Conservation (phyloP, 2,797 vertebrate genomes). For the Microcaecilia unicolor region DNA sequence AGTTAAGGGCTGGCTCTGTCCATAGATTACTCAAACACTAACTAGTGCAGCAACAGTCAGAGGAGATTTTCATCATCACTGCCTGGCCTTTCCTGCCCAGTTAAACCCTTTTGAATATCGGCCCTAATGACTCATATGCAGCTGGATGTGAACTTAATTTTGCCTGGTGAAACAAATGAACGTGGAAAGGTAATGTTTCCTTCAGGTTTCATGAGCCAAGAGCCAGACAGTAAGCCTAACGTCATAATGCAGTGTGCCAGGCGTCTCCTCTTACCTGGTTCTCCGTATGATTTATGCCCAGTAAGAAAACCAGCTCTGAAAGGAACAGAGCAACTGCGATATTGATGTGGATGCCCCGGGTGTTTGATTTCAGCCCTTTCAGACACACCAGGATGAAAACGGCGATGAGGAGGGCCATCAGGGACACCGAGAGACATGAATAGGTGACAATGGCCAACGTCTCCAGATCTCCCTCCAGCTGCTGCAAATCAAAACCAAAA, state of each 20-base stretch:
- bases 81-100: no score
- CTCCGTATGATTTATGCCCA: conserved; percentile 89
- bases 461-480: conserved; percentile 91
- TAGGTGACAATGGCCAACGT: conserved; percentile 85
- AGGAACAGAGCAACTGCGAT: conserved; percentile 80
- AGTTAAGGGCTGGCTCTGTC: no score
- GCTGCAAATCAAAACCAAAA: conserved; percentile 50
- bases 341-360: conserved; percentile 86
- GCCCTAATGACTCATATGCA: no score
- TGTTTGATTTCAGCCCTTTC: conserved; percentile 91
- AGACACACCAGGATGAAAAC: conserved; percentile 81
- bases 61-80: no score
- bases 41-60: no score
- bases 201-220: no score
- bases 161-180: no score
- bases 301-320: conserved; percentile 85
- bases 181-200: no score
- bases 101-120: no score
- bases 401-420: conserved; percentile 78
- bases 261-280: conserved; percentile 73
- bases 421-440: conserved; percentile 74
- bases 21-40: no score
- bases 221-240: no score
- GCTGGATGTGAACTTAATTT: no score
- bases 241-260: not conserved